phyloP scores from a whole-genome alignment of 1,140 invertebrate genomes.

The Riptortus pedestris region DNA sequence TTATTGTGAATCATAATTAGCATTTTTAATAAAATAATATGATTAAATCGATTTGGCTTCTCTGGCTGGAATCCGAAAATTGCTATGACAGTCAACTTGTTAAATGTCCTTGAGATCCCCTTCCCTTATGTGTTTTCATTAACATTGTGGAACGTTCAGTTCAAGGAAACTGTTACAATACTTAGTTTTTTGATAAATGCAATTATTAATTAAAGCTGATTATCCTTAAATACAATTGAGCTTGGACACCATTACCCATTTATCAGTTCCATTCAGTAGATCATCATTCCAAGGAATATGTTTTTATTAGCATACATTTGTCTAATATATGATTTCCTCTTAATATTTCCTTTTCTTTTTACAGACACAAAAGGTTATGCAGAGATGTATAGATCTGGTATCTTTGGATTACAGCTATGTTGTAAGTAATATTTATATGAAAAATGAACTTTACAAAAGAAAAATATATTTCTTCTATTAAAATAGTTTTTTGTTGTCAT shows the following conservation, averaged over 20 bases:
- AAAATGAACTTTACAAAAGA: not conserved
- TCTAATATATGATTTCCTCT: constrained; percentile 4
- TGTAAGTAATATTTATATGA: constrained; percentile 33
- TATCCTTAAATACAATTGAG: not conserved
- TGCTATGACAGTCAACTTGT: too few species aligned
- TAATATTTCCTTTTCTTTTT: constrained; percentile 30
- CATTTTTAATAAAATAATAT: too few species aligned
- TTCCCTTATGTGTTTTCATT: too few species aligned
- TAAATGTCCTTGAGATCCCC: too few species aligned
- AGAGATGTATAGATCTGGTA: constrained; percentile 50
- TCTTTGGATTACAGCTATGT: constrained; percentile 52
- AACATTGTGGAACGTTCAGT: too few species aligned
- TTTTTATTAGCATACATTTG: not conserved
- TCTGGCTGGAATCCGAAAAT: too few species aligned
- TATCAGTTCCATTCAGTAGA: not conserved
- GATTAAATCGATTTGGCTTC: too few species aligned
- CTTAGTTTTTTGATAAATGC: not conserved
- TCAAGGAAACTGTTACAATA: too few species aligned
- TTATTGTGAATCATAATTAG: too few species aligned
- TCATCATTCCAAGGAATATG: not conserved
- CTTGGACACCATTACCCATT: not conserved
- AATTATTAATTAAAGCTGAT: not conserved
- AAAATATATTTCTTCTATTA: not conserved
- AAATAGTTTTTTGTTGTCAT: not conserved
- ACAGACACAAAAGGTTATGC: constrained; percentile 49